Percentiles rank a stretch among this genome's conserved stretches.
Evolutionary conservation across 2,888 invertebrate species (phyloP).

Genomic region (Operophtera brumata): DNA sequence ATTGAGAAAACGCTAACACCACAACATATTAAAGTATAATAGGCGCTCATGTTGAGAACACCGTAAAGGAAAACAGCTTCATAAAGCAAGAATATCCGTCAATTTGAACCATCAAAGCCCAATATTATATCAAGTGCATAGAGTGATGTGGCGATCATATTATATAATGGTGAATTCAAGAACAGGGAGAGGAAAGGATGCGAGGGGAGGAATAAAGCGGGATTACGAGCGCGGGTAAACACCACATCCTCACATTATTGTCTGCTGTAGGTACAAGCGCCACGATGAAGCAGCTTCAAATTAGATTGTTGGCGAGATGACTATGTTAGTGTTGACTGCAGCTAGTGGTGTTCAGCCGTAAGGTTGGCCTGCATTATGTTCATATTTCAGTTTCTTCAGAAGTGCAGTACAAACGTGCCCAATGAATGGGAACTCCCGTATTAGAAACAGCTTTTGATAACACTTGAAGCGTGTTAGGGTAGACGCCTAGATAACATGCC

Average conservation of each 20-base stretch:
- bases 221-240: conserved; percentile 24
- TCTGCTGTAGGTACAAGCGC: conserved; percentile 11
- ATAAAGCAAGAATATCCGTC: not conserved
- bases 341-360: no score
- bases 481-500: not conserved
- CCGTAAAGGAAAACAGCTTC: no score
- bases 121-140: conserved; percentile 22
- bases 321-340: no score
- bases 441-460: no score
- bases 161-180: conserved; percentile 17
- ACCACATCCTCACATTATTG: conserved; percentile 27
- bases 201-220: conserved; percentile 21
- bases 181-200: not conserved
- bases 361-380: no score
- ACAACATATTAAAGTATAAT: no score
- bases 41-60: no score
- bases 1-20: no score
- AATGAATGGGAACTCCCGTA: no score
- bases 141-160: conserved; percentile 30
- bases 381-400: no score
- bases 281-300: not conserved
- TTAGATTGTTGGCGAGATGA: not conserved
- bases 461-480: not conserved
- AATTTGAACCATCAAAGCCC: not conserved
- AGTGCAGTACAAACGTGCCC: no score